phyloP scores from a whole-genome alignment of 2,888 invertebrate species.

The Automeris io region DNA sequence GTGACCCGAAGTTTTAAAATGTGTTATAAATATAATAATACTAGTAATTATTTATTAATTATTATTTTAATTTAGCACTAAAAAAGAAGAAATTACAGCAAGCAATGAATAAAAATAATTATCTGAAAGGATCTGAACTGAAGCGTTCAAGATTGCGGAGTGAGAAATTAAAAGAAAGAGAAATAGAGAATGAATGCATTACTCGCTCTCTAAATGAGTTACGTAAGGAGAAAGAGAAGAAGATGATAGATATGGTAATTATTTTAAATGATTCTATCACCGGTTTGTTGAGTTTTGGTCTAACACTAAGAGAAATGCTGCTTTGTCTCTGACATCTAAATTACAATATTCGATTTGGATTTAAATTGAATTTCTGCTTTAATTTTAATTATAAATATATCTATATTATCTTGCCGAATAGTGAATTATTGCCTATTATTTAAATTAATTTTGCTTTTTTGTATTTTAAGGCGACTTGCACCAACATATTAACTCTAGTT shows the following conservation, averaged over 20 bases:
- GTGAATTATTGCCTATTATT: too few species aligned
- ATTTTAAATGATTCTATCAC: neutral
- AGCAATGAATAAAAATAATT: constrained; percentile 47
- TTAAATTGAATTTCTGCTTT: too few species aligned
- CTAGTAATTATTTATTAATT: neutral
- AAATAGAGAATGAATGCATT: constrained; percentile 47
- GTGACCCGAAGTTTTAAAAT: too few species aligned
- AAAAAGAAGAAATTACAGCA: constrained; percentile 58
- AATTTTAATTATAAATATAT: too few species aligned
- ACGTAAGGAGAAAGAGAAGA: constrained; percentile 35
- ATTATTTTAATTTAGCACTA: constrained; percentile 32
- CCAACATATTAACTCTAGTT: too few species aligned
- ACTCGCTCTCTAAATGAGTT: constrained; percentile 42
- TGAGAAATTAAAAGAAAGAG: constrained; percentile 44
- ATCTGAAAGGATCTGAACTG: constrained; percentile 48
- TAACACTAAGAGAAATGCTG: neutral
- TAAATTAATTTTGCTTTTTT: too few species aligned
- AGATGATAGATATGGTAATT: constrained; percentile 45
- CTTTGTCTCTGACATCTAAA: too few species aligned
- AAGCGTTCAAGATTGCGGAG: constrained; percentile 35
- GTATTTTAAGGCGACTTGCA: too few species aligned
- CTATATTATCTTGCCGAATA: too few species aligned
- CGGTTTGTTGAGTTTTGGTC: neutral
- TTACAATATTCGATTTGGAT: too few species aligned
- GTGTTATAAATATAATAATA: too few species aligned